Evolutionary conservation across 1,140 invertebrate species (phyloP), one percentile per base, ranked within the genome.

Genomic region (Gerris buenoi): DNA sequence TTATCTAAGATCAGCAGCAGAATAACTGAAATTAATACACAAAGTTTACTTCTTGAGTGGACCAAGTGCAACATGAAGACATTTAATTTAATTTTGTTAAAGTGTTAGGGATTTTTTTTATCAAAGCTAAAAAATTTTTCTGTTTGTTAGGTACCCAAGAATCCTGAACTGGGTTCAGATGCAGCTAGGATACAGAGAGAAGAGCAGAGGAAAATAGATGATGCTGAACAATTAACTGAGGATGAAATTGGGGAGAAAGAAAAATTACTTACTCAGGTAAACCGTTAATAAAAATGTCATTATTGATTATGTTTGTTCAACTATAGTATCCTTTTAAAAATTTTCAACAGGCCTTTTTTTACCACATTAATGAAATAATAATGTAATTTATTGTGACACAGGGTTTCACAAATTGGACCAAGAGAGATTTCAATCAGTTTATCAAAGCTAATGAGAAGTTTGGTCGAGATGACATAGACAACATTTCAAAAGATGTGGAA

Each of bases 381-480:
- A n/a, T n/a, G n/a, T n/a, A n/a, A 18, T 46, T 46, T 46, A 46
- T 10, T 46, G 18, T 46, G 33, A 10, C 18, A 46, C 68, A 84
- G 84, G 95, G 95, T 5, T 96, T 95, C 71, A 94, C 91, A 0
- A 93, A 90, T 73, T 96, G 93, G 93, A 94, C 90, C 0, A 94
- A 95, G 76, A 81, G 93, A 29, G 97, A 99, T 75, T 99, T 99
- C 77, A 97, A 97, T 79, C 96, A 99, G 76, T 99, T 99, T 73
- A 96, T 99, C 60, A 98, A 90, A 78, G 90, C 95, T 0, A 98
- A 97, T 78, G 97, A 99, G 75, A 99, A 99, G 74, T 99, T 95
- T 80, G 97, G 97, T 0, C 82, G 97, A 64, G 93, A 98, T 76
- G 97, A 99, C 75, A 91, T 98, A 62, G 95, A 98, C 70, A 95